Percentiles rank a stretch among this genome's conserved stretches.
Evolutionary conservation across 1,140 invertebrate species (phyloP).

Genomic region (fruit fly (Drosophila melanogaster)): Release_6_plus_ISO1_MT NC_004354.4:4224501-4225000

Average conservation of each 20-base stretch:
- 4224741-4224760: constrained; percentile 26
- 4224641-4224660: constrained; percentile 14
- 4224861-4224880: constrained; percentile 31
- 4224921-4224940: constrained; percentile 61
- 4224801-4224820: constrained; percentile 45
- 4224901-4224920: constrained; percentile 82
- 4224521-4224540: background rate
- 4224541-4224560: background rate
- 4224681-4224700: constrained; percentile 58
- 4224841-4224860: constrained; percentile 61
- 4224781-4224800: constrained; percentile 13
- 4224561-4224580: background rate
- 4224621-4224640: background rate
- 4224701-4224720: constrained; percentile 79
- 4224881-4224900: constrained; percentile 83
- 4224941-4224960: constrained; percentile 63
- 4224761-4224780: background rate
- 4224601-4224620: constrained; percentile 1
- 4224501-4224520: background rate
- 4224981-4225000: background rate
- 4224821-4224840: constrained; percentile 50
- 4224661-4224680: constrained; percentile 45
- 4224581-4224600: constrained; percentile 36
- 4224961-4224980: constrained; percentile 55
- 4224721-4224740: constrained; percentile 79